Percentiles rank a stretch among this genome's conserved stretches.
phyloP scores from a whole-genome alignment of 2,113 vertebrate species.

The Setophaga kirtlandii region DNA sequence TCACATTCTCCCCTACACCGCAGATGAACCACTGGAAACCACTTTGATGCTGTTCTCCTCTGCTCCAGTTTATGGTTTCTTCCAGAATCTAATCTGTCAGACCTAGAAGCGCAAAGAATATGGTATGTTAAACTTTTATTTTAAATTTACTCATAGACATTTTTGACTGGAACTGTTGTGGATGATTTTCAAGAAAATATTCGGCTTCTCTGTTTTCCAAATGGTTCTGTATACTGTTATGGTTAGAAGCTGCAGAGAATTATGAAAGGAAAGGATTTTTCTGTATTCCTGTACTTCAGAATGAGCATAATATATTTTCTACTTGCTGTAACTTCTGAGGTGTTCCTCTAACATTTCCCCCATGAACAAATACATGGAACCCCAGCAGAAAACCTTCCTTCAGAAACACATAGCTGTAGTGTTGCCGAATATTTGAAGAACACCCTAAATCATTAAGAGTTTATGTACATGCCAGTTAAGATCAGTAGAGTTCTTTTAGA shows the following conservation, averaged over 20 bases:
- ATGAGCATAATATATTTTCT: not conserved
- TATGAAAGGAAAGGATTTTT: not conserved
- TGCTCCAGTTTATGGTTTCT: not conserved
- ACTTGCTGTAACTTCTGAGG: not conserved
- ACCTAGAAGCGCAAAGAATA: slow-evolving; percentile 48
- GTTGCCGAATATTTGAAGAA: not conserved
- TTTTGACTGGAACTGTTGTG: not conserved
- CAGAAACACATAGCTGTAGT: not conserved
- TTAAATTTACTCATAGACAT: not conserved
- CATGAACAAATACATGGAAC: not conserved
- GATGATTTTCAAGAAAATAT: not conserved
- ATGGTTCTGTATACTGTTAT: not conserved
- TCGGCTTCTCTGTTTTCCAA: not conserved
- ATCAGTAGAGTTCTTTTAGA: not conserved
- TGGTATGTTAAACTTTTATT: slow-evolving; percentile 64
- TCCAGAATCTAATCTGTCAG: not conserved
- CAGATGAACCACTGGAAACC: not conserved
- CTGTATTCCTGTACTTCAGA: not conserved
- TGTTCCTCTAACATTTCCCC: not conserved
- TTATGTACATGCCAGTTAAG: not conserved
- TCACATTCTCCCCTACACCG: not conserved
- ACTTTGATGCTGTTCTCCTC: not conserved
- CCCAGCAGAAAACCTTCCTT: not conserved
- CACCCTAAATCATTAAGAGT: not conserved
- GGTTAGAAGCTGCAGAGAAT: not conserved